phyloP scores from a whole-genome alignment of 2,113 vertebrate species.

The Chrysemys picta region DNA sequence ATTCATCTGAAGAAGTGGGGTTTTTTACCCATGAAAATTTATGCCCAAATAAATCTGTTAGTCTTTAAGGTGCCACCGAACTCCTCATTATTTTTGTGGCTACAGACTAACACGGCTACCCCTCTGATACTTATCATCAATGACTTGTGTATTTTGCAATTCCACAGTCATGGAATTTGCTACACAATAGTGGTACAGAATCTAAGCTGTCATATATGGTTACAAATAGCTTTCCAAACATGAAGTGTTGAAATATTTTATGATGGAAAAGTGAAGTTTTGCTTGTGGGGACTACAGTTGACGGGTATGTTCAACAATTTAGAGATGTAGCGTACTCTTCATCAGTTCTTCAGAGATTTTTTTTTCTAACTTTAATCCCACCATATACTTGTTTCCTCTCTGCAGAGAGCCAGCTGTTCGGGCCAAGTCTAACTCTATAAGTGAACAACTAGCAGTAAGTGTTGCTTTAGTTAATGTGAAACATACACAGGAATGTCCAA shows the following conservation, averaged over 20 bases:
- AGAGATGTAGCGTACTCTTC: not conserved
- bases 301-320: not conserved
- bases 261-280: not conserved
- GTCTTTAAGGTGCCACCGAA: no score
- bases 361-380: not conserved
- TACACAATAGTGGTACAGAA: not conserved
- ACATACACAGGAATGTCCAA: not conserved
- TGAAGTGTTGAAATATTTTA: fast-evolving
- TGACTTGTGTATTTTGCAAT: not conserved
- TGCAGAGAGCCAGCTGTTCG: constrained; percentile 87
- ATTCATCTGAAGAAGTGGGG: no score
- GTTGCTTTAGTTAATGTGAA: not conserved
- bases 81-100: no score
- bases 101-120: no score
- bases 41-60: no score
- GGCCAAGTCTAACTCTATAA: constrained; percentile 91
- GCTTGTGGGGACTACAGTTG: not conserved
- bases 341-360: not conserved
- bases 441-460: constrained; percentile 90
- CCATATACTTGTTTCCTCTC: constrained; percentile 13
- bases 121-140: not conserved
- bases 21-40: no score
- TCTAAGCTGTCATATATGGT: not conserved
- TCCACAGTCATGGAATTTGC: not conserved
- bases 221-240: not conserved